A percentile compares a stretch with the other conserved stretches of the same genome.
These are phyloP conservation scores for Streptopelia turtur DNA, from an alignment of 2,797 vertebrate genomes.

Conservation along the genomic window DNA sequence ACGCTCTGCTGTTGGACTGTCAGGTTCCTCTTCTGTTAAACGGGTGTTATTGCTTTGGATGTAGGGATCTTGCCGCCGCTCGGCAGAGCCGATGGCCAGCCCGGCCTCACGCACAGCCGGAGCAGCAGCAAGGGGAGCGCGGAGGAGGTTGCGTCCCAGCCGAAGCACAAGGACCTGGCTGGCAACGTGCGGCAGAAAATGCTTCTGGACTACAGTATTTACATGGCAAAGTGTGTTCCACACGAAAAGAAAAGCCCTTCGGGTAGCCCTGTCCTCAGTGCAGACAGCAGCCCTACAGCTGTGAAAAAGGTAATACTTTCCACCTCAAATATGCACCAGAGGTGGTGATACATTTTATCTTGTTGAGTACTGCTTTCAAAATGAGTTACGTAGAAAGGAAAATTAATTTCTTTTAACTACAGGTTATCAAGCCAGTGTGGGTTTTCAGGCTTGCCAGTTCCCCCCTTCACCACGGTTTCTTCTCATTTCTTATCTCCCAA, in stretches of 20 bases:
- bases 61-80: slow-evolving; percentile 80
- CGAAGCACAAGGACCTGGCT: slow-evolving; percentile 83
- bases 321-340: background rate
- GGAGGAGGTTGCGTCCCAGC: slow-evolving; percentile 86
- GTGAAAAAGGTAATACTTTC: slow-evolving; percentile 87
- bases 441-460: background rate
- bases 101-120: slow-evolving; percentile 84
- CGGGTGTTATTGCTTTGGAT: background rate
- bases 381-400: background rate
- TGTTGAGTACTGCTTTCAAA: background rate
- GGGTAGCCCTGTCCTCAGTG: slow-evolving; percentile 84
- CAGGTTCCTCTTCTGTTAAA: background rate
- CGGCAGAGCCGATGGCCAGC: slow-evolving; percentile 68
- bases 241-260: slow-evolving; percentile 79
- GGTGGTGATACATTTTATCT: background rate
- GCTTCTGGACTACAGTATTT: slow-evolving; percentile 88
- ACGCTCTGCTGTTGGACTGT: background rate
- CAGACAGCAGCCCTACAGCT: slow-evolving; percentile 89
- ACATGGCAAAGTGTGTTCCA: slow-evolving; percentile 91
- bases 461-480: background rate
- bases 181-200: slow-evolving; percentile 80
- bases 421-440: background rate
- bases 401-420: background rate
- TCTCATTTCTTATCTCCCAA: background rate
- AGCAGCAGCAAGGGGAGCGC: slow-evolving; percentile 90